Evolutionary conservation across 2,888 invertebrate species (phyloP).

Genomic region (Thera britannica): DNA sequence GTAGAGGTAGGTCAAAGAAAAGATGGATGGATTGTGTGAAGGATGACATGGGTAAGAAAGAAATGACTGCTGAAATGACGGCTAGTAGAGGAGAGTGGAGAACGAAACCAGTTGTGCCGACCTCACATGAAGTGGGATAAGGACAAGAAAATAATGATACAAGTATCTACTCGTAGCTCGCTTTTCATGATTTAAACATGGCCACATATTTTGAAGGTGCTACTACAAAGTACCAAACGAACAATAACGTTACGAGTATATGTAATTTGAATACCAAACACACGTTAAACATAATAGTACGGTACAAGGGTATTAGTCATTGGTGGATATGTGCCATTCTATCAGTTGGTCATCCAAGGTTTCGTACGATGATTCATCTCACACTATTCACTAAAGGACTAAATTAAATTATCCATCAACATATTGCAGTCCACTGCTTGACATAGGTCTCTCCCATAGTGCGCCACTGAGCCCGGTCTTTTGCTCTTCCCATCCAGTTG

Average conservation of each 20-base stretch:
- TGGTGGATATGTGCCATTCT: neutral
- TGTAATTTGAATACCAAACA: conserved; percentile 30
- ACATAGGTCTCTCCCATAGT: too few relatives aligned
- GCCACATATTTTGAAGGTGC: neutral
- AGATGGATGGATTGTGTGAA: too few relatives aligned
- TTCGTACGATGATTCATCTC: conserved; percentile 19
- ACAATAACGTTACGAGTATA: neutral
- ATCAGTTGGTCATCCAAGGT: conserved; percentile 21
- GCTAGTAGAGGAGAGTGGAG: too few relatives aligned
- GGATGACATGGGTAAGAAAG: too few relatives aligned
- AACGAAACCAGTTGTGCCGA: too few relatives aligned
- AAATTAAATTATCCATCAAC: neutral
- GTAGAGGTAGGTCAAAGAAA: too few relatives aligned
- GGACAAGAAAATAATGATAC: too few relatives aligned
- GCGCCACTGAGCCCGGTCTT: too few relatives aligned
- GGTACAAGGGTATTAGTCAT: conserved; percentile 14
- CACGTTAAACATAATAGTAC: neutral
- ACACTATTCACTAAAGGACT: neutral
- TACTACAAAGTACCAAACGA: neutral
- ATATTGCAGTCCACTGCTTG: neutral
- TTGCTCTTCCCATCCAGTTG: too few relatives aligned
- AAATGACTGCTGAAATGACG: too few relatives aligned
- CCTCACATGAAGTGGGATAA: too few relatives aligned
- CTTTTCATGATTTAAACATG: neutral
- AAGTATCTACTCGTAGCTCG: too few relatives aligned